Conservation (phyloP, 2,113 vertebrate species). For the Rattus norvegicus region DNA sequence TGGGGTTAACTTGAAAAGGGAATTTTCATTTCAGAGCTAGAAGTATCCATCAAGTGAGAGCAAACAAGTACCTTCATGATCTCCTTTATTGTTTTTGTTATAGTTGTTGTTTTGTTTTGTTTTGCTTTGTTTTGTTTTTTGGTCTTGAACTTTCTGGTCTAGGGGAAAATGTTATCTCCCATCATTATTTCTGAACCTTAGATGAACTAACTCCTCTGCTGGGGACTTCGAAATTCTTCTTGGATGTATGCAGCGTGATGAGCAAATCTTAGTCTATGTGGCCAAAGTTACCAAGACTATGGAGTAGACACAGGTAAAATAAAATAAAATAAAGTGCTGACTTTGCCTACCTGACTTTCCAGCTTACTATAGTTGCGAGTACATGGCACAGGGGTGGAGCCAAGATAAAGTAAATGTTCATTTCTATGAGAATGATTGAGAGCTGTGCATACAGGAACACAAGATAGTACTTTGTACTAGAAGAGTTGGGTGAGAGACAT, state of each 20-base stretch:
- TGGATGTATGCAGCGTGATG: neutral
- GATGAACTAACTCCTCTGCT: conserved; percentile 47
- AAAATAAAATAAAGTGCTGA: neutral
- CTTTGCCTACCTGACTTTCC: neutral
- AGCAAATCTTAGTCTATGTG: conserved; percentile 14
- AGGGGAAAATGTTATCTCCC: conserved; percentile 7
- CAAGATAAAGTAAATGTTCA: neutral
- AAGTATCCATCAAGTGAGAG: neutral
- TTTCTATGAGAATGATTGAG: neutral
- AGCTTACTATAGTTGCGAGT: neutral
- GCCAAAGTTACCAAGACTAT: neutral
- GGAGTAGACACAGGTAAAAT: neutral
- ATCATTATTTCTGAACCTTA: conserved; percentile 38
- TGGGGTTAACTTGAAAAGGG: conserved; percentile 23
- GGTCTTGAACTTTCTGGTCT: conserved; percentile 29
- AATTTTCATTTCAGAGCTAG: conserved; percentile 20
- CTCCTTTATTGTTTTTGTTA: neutral
- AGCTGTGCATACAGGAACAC: neutral
- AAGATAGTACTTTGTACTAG: neutral
- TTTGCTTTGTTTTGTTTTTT: neutral
- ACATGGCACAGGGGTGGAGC: neutral
- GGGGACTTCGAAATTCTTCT: neutral
- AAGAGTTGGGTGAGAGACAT: neutral
- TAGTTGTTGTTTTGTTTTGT: no score
- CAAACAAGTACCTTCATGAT: neutral